phyloP scores from a whole-genome alignment of 2,797 vertebrate species.

The Psittacula echo region DNA sequence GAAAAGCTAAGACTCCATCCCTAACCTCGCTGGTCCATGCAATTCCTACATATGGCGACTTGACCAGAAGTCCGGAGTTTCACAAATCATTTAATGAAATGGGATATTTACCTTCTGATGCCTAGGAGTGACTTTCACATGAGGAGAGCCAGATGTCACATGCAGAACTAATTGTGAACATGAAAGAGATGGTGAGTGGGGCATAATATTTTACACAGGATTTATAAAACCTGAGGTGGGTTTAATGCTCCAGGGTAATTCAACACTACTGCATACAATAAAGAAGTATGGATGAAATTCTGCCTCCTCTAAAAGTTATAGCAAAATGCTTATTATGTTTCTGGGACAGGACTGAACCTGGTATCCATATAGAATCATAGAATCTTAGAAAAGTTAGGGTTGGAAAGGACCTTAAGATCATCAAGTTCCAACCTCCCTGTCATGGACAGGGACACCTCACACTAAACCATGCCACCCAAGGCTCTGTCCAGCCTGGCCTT shows the following conservation, averaged over 20 bases:
- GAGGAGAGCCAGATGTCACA: neutral
- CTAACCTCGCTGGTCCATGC: rapidly evolving
- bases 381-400: neutral
- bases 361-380: neutral
- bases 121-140: neutral
- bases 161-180: neutral
- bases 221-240: neutral
- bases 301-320: neutral
- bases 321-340: neutral
- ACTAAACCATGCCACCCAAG: too few relatives aligned
- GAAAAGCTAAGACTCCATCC: neutral
- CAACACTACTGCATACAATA: neutral
- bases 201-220: neutral
- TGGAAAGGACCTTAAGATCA: neutral
- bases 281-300: neutral
- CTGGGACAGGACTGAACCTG: neutral
- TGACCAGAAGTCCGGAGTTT: neutral
- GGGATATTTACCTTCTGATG: neutral
- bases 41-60: neutral
- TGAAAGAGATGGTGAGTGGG: neutral
- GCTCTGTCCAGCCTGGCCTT: too few relatives aligned
- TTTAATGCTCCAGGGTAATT: neutral
- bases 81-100: neutral
- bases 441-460: too few relatives aligned
- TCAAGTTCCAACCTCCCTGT: too few relatives aligned